phyloP scores from a whole-genome alignment of 1,140 invertebrate species.

The Lucilia sericata region DNA sequence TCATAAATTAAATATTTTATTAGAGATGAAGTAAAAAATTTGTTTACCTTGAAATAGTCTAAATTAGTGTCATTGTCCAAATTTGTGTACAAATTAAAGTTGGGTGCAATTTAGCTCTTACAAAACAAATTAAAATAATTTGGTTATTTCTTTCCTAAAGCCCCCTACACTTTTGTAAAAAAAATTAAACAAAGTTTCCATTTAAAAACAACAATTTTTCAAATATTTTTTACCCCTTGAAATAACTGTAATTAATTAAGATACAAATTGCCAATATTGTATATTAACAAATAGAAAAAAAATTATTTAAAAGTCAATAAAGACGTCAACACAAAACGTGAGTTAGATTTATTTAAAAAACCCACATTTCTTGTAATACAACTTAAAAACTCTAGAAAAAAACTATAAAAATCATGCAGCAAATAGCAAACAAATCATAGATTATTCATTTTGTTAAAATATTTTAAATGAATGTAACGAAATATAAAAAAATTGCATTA shows the following conservation, averaged over 20 bases:
- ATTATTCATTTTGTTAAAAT: not conserved
- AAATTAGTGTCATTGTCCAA: too few relatives aligned
- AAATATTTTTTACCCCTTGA: not conserved
- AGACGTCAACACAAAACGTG: slow-evolving; percentile 42
- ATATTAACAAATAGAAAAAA: slow-evolving; percentile 2
- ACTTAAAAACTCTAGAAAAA: not conserved
- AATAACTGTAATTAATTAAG: slow-evolving; percentile 42
- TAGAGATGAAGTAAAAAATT: too few relatives aligned
- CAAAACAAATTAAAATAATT: too few relatives aligned
- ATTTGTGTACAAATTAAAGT: too few relatives aligned
- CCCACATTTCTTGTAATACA: not conserved
- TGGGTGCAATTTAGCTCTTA: too few relatives aligned
- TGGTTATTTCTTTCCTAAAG: too few relatives aligned
- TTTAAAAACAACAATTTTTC: not conserved
- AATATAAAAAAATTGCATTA: not conserved
- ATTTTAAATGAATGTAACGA: not conserved
- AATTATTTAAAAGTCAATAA: slow-evolving; percentile 25
- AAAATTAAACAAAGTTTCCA: not conserved
- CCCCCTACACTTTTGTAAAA: too few relatives aligned
- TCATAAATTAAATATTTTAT: too few relatives aligned
- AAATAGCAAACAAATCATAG: not conserved
- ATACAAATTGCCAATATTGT: slow-evolving; percentile 20
- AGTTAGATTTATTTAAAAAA: slow-evolving; percentile 35
- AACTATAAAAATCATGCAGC: not conserved
- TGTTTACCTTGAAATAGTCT: too few relatives aligned